Conservation (phyloP, 2,113 vertebrate species). For the Lanius ludovicianus region DNA sequence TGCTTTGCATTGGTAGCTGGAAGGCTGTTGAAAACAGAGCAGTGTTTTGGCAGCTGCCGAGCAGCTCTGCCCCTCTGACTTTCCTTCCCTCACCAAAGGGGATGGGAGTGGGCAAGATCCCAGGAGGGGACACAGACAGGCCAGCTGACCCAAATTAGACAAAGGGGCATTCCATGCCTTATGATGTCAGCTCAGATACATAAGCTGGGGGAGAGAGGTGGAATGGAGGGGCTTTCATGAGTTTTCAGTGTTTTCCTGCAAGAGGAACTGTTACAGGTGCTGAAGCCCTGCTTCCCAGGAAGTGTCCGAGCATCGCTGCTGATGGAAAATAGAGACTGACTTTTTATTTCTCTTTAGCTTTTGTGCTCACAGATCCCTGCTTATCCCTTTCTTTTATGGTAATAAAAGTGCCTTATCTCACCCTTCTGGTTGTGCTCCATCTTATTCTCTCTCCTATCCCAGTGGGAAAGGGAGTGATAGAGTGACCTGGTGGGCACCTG, state of each 20-base stretch:
- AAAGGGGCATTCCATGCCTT: background rate
- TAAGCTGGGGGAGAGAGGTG: background rate
- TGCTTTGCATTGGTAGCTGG: background rate
- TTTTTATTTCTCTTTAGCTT: background rate
- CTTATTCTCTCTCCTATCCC: background rate
- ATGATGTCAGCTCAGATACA: background rate
- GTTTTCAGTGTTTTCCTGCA: background rate
- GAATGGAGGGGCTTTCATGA: background rate
- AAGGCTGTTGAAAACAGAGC: background rate
- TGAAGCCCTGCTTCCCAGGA: background rate
- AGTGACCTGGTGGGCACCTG: background rate
- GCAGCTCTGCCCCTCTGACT: background rate
- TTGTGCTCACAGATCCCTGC: background rate
- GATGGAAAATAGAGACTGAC: background rate
- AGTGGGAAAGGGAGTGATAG: background rate
- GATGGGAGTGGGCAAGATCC: background rate
- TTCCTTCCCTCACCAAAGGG: background rate
- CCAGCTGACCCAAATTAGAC: background rate
- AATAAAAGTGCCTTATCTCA: background rate
- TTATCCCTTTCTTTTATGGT: background rate
- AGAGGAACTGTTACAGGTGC: rapidly evolving
- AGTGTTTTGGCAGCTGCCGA: background rate
- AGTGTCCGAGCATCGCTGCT: background rate
- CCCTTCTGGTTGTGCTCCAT: background rate
- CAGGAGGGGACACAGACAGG: background rate